Percentiles rank a stretch among this genome's conserved stretches.
These are phyloP conservation scores for Atta cephalotes DNA, from an alignment of 1,140 invertebrate species.

Conservation along the genomic window DNA sequence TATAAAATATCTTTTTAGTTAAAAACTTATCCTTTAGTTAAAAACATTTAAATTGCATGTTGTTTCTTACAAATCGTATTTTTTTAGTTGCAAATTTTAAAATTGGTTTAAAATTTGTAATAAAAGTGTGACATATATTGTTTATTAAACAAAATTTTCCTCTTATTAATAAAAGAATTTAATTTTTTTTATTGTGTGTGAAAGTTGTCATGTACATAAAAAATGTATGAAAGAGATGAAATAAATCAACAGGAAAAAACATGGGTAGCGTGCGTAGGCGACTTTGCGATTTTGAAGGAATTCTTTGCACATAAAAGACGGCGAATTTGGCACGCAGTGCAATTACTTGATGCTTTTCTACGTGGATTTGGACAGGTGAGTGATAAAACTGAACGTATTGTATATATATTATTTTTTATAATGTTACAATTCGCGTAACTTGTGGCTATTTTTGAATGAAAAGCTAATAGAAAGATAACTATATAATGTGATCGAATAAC, in stretches of 20 bases:
- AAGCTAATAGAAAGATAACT: not conserved
- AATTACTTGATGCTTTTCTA: conserved; percentile 81
- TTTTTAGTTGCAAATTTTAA: not conserved
- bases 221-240: conserved; percentile 29
- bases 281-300: conserved; percentile 80
- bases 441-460: not conserved
- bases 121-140: not conserved
- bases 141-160: not conserved
- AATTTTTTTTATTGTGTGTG: not conserved
- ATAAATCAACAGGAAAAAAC: conserved; percentile 58
- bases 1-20: not conserved
- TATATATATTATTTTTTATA: not conserved
- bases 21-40: not conserved
- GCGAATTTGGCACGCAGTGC: conserved; percentile 74
- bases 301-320: conserved; percentile 78
- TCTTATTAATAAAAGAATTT: not conserved
- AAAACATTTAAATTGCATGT: not conserved
- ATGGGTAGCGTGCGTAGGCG: conserved; percentile 81
- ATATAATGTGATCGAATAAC: not conserved
- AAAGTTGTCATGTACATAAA: not conserved
- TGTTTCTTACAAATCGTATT: not conserved
- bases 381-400: not conserved
- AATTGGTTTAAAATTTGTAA: not conserved
- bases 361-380: conserved; percentile 85
- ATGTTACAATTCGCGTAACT: not conserved